Evolutionary conservation across 2,113 vertebrate genomes (phyloP).

Genomic region (Menura novaehollandiae): DNA sequence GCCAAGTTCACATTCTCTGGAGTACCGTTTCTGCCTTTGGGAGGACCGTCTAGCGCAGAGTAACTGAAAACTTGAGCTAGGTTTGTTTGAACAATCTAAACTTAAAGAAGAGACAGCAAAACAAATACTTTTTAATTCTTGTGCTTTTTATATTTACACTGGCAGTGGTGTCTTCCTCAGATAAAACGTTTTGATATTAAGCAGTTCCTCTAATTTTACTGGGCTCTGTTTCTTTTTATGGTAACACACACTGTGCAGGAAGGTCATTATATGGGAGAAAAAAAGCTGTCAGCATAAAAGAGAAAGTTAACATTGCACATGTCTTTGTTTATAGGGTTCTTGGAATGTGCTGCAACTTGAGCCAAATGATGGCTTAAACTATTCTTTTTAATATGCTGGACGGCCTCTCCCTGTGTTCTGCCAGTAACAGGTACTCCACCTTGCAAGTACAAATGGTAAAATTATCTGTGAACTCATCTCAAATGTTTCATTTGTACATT

Average conservation of each 20-base stretch:
- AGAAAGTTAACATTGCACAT: slow-evolving; percentile 73
- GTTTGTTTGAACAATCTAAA: slow-evolving; percentile 66
- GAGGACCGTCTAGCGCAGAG: not conserved
- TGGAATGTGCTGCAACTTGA: slow-evolving; percentile 68
- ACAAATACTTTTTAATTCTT: slow-evolving; percentile 69
- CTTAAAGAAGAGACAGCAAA: slow-evolving; percentile 67
- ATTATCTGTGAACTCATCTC: not conserved
- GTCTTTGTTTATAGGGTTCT: slow-evolving; percentile 73
- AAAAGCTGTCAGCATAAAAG: slow-evolving; percentile 72
- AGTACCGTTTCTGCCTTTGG: slow-evolving; percentile 41
- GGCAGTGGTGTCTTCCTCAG: slow-evolving; percentile 67
- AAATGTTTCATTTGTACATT: not conserved
- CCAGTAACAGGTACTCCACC: slow-evolving; percentile 39
- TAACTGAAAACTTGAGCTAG: slow-evolving; percentile 25
- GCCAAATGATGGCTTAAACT: slow-evolving; percentile 58
- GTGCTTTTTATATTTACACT: slow-evolving; percentile 70
- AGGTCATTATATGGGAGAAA: slow-evolving; percentile 74
- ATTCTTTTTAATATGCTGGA: slow-evolving; percentile 22
- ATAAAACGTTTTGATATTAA: slow-evolving; percentile 73
- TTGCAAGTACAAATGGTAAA: slow-evolving; percentile 24
- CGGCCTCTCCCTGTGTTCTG: not conserved
- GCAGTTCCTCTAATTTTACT: slow-evolving; percentile 75
- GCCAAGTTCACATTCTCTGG: slow-evolving; percentile 51
- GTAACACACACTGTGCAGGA: slow-evolving; percentile 76
- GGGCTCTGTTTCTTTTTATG: slow-evolving; percentile 72